Conservation (phyloP, 2,888 invertebrate species). For the Pyralis farinalis region DNA sequence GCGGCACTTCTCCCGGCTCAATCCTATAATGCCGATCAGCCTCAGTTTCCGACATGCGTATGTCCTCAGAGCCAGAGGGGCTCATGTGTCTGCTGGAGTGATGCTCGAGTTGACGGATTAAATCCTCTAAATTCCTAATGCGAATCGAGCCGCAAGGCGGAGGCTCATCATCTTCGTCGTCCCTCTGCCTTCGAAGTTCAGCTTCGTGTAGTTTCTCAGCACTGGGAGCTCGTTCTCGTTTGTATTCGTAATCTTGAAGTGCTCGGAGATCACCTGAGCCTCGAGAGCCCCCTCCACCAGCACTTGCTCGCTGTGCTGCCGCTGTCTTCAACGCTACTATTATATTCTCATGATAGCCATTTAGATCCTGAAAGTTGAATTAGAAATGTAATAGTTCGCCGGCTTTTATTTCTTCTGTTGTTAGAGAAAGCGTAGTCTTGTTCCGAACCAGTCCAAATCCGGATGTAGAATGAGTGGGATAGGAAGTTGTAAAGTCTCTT, state of each 20-base stretch:
- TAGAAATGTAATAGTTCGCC: too few relatives aligned
- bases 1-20: slow-evolving; percentile 79
- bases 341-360: slow-evolving; percentile 96
- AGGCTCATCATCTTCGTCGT: slow-evolving; percentile 86
- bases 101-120: slow-evolving; percentile 93
- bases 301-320: slow-evolving; percentile 84
- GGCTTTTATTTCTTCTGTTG: too few relatives aligned
- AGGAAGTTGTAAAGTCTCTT: too few relatives aligned
- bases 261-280: slow-evolving; percentile 70
- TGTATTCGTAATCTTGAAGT: slow-evolving; percentile 75
- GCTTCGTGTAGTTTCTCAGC: slow-evolving; percentile 90
- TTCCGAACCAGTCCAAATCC: too few relatives aligned
- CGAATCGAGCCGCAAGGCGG: slow-evolving; percentile 91
- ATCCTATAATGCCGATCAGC: slow-evolving; percentile 93
- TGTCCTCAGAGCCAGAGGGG: slow-evolving; percentile 94
- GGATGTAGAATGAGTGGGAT: too few relatives aligned
- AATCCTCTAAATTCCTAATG: slow-evolving; percentile 94
- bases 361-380: slow-evolving; percentile 86
- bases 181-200: slow-evolving; percentile 78
- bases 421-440: too few relatives aligned
- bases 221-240: slow-evolving; percentile 83
- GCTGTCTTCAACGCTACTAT: slow-evolving; percentile 94
- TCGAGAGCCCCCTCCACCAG: slow-evolving; percentile 54
- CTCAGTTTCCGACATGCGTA: slow-evolving; percentile 93
- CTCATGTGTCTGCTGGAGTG: slow-evolving; percentile 93